Evolutionary conservation across 2,797 vertebrate genomes (phyloP), one percentile per base, ranked within the genome.

Genomic region (Harpagifer antarcticus): DNA sequence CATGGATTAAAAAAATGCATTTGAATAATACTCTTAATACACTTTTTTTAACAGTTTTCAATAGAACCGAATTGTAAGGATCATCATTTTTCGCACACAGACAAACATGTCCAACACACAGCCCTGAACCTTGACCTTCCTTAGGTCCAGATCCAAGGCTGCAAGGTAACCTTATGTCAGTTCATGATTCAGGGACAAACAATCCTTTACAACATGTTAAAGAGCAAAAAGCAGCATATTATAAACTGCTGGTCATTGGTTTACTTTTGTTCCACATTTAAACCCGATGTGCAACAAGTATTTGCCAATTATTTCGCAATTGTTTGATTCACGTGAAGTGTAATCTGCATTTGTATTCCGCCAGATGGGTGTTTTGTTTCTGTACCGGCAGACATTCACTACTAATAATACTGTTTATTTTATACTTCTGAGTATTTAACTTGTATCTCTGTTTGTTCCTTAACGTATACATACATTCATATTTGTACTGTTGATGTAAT

Each of bases 281-380:
- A 70, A 12, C 13, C n/a, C 8, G 27, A 60, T 23, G 33, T 37
- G 42, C 43, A 14, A 37, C 27, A 57, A 9, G 27, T 47, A 9
- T 75, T 56, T 42, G 19, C 15, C 47, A 54, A 52, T 15, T 27
- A 56, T 59, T 62, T 12, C 4, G 1, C 12, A 62, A 58, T 14
- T 16, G 9, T 68, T 42, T 20, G 50, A n/a, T 16, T 47, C 53
- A 2, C 9, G 15, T n/a, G 0, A 63, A 31, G 9, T 4, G 15
- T 64, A 66, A 67, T 64, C 59, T 44, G 59, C 9, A 42, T 67
- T 23, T 19, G 16, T 54, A 17, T n/a, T 59, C 42, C 23, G 43
- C 44, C 52, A 42, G 67, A 58, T 50, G 40, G 13, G 16, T 23
- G 19, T 33, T 49, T 33, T 66, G 27, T 50, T 61, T 56, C 49